Evolutionary conservation across 1,140 invertebrate species (phyloP).

Genomic region (Plectrocnemia conspersa): DNA sequence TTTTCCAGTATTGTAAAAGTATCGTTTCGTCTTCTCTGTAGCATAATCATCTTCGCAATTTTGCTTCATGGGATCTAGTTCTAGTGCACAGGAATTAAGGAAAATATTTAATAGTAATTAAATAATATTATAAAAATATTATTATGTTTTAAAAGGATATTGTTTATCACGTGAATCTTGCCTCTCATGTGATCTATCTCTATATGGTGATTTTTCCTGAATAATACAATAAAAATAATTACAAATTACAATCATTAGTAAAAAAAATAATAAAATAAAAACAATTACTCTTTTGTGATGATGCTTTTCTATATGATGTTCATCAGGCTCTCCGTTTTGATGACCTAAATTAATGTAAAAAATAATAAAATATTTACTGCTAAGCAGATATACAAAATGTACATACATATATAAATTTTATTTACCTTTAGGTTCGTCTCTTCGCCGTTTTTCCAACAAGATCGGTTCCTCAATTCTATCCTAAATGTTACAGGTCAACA

Average conservation of each 20-base stretch:
- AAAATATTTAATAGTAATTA: slow-evolving; percentile 20
- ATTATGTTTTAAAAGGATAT: slow-evolving; percentile 64
- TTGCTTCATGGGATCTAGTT: slow-evolving; percentile 35
- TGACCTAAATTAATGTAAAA: slow-evolving; percentile 36
- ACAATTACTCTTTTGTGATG: slow-evolving; percentile 48
- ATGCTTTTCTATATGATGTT: slow-evolving; percentile 51
- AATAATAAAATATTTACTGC: no score
- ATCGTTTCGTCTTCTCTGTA: no score
- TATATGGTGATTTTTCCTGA: slow-evolving; percentile 68
- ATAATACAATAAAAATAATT: slow-evolving; percentile 37
- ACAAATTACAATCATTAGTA: not conserved
- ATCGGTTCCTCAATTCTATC: slow-evolving; percentile 64
- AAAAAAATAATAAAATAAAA: slow-evolving; percentile 8
- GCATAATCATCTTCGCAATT: slow-evolving; percentile 32
- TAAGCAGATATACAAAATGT: no score
- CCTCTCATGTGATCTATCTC: slow-evolving; percentile 63
- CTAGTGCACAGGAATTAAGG: slow-evolving; percentile 34
- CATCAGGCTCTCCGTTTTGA: slow-evolving; percentile 51
- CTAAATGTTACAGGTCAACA: slow-evolving; percentile 44
- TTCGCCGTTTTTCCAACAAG: slow-evolving; percentile 62
- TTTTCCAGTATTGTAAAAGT: no score
- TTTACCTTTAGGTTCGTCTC: slow-evolving; percentile 70
- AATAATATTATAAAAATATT: not conserved
- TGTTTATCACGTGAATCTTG: slow-evolving; percentile 68
- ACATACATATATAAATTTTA: no score